These are phyloP conservation scores for Cebus imitator DNA, from an alignment of 2,113 vertebrate genomes.

Conservation along the genomic window DNA sequence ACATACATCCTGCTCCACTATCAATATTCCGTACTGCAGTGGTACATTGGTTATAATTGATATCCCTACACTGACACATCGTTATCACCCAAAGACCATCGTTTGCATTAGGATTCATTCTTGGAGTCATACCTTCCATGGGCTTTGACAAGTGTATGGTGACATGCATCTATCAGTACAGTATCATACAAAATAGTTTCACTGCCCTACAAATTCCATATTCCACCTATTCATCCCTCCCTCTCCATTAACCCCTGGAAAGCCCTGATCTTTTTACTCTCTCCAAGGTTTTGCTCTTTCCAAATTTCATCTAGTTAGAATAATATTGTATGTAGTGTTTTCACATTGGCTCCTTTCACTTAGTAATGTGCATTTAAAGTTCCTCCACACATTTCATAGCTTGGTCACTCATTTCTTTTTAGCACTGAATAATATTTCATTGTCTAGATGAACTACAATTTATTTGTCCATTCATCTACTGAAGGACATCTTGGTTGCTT, in stretches of 20 bases:
- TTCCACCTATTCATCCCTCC: not conserved
- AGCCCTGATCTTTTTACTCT: not conserved
- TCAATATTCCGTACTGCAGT: not conserved
- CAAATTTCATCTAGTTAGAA: not conserved
- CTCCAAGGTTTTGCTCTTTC: not conserved
- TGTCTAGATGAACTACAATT: not conserved
- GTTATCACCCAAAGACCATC: not conserved
- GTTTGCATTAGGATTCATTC: not conserved
- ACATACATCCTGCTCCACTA: not conserved
- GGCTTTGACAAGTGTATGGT: not conserved
- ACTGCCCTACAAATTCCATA: not conserved
- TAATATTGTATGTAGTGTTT: not conserved
- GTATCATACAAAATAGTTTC: not conserved
- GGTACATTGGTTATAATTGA: not conserved
- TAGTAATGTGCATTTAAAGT: slow-evolving; percentile 12
- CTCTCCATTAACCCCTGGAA: not conserved
- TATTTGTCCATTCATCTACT: not conserved
- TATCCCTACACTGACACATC: not conserved
- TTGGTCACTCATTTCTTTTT: not conserved
- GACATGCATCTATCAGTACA: not conserved
- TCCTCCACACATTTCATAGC: not conserved
- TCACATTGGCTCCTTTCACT: slow-evolving; percentile 2
- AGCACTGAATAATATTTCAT: not conserved
- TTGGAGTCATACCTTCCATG: not conserved
- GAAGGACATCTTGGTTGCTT: not conserved